Percentiles rank a stretch among this genome's conserved stretches.
Conservation (phyloP, 2,797 vertebrate species). For the Chanos chanos region DNA sequence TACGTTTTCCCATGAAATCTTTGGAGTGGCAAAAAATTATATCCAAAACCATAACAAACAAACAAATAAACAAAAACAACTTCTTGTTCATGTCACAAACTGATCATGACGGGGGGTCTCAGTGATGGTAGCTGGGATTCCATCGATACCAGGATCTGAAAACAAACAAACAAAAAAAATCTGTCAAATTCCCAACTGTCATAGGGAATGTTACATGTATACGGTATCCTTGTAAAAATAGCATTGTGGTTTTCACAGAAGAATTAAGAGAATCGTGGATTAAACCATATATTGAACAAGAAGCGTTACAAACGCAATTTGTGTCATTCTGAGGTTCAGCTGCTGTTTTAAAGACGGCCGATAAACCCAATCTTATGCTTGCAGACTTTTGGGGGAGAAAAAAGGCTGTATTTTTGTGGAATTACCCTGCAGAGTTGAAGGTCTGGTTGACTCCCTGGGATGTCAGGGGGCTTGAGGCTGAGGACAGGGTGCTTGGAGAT, state of each 20-base stretch:
- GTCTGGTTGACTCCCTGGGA: slow-evolving; percentile 83
- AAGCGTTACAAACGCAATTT: too few species aligned
- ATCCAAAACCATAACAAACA: not conserved
- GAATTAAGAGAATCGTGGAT: too few species aligned
- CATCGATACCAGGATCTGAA: slow-evolving; percentile 91
- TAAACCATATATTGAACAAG: too few species aligned
- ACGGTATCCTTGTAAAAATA: not conserved
- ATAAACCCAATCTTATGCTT: too few species aligned
- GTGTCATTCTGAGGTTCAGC: too few species aligned
- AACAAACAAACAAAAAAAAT: slow-evolving; percentile 17
- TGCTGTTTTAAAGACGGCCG: too few species aligned
- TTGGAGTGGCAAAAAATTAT: too few species aligned
- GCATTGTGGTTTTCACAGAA: not conserved
- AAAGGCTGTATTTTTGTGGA: too few species aligned
- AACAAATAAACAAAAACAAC: not conserved
- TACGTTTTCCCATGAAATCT: too few species aligned
- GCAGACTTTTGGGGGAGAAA: too few species aligned
- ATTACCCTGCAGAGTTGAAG: slow-evolving; percentile 86
- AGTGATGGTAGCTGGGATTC: slow-evolving; percentile 90
- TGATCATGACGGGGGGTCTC: slow-evolving; percentile 50
- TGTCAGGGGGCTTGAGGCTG: slow-evolving; percentile 70
- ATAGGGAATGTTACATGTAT: not conserved
- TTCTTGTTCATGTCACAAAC: not conserved
- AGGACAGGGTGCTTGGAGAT: slow-evolving; percentile 80
- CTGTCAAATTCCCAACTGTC: too few species aligned